Evolutionary conservation across 2,888 invertebrate genomes (phyloP).

Genomic region (Heliconius charithonia): DNA sequence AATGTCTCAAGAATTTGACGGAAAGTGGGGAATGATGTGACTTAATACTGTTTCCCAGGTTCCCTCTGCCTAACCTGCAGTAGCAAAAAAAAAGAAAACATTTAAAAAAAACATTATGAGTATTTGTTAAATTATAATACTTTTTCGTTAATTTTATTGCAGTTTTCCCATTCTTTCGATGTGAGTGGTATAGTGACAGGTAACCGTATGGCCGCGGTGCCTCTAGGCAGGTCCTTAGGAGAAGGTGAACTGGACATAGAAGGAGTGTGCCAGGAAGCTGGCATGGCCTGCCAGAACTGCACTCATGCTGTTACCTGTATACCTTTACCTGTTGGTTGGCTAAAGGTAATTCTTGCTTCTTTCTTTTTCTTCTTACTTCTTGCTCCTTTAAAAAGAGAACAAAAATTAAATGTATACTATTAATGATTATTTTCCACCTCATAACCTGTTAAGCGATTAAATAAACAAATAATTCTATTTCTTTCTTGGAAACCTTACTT

Average conservation of each 20-base stretch:
- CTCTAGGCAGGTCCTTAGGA: conserved; percentile 69
- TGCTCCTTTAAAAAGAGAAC: not conserved
- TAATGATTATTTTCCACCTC: too few species aligned
- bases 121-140: not conserved
- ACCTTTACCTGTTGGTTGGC: conserved; percentile 69
- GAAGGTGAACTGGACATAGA: conserved; percentile 74
- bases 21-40: too few species aligned
- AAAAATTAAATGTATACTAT: too few species aligned
- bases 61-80: too few species aligned
- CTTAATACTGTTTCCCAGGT: too few species aligned
- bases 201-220: conserved; percentile 73
- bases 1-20: too few species aligned
- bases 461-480: too few species aligned
- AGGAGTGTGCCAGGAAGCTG: conserved; percentile 68
- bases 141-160: conserved; percentile 40
- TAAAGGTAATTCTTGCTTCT: conserved; percentile 61
- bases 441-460: too few species aligned
- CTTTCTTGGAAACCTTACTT: too few species aligned
- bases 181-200: conserved; percentile 71
- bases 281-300: conserved; percentile 73
- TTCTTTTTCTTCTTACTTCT: not conserved
- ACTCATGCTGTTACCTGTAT: conserved; percentile 69
- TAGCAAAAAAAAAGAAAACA: too few species aligned
- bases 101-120: too few species aligned
- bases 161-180: conserved; percentile 68